A percentile compares a stretch with the other conserved stretches of the same genome.
Evolutionary conservation across 1,140 invertebrate species (phyloP).

Genomic region (Hypsibius dujardini): DNA sequence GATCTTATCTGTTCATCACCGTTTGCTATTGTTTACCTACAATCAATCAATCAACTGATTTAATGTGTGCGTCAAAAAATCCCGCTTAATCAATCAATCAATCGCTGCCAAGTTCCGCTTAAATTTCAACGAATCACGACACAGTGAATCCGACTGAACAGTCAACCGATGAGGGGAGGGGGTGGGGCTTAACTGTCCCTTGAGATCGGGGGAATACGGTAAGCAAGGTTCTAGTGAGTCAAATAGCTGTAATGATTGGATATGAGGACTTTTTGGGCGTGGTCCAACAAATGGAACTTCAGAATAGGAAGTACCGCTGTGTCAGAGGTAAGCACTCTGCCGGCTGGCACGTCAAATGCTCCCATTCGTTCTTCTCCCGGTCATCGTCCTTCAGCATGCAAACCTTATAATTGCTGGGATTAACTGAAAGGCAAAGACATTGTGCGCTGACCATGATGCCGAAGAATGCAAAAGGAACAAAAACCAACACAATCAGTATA

Average conservation of each 20-base stretch:
- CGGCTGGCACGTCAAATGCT: background rate
- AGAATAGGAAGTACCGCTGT: conserved; percentile 1
- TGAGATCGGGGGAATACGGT: background rate
- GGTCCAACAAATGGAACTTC: background rate
- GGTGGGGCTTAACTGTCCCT: background rate
- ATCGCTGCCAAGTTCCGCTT: background rate
- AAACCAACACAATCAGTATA: too few species aligned
- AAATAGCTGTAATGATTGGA: background rate
- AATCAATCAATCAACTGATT: too few species aligned
- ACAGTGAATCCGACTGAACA: background rate
- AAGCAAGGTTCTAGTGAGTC: background rate
- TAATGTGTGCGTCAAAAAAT: too few species aligned
- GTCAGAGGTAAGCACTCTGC: background rate
- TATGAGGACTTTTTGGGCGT: conserved; percentile 2
- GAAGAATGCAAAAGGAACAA: too few species aligned
- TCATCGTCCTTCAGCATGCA: background rate
- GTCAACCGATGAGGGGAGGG: background rate
- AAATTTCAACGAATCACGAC: background rate
- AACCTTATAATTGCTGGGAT: conserved; percentile 6
- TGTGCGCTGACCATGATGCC: background rate
- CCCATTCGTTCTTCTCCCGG: background rate
- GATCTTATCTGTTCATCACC: too few species aligned
- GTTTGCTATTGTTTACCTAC: too few species aligned
- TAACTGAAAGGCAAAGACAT: background rate
- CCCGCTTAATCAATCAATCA: too few species aligned